These are phyloP conservation scores for Drosophila rhopaloa DNA, from an alignment of 1,140 invertebrate species.

Conservation along the genomic window DNA sequence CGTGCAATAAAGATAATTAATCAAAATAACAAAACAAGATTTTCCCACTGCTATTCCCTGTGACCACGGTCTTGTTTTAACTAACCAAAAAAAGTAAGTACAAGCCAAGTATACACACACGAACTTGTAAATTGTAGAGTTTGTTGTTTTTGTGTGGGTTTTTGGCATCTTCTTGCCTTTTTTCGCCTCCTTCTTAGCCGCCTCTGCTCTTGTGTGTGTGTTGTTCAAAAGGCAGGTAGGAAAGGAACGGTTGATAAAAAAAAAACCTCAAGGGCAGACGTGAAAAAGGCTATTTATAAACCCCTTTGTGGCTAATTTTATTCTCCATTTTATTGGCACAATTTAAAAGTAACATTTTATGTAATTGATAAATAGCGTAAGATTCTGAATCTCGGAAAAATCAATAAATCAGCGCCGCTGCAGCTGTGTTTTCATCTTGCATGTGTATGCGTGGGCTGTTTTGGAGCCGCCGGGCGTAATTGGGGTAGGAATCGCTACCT, in stretches of 20 bases:
- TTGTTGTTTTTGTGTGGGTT: slow-evolving; percentile 52
- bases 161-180: slow-evolving; percentile 53
- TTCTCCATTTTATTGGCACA: slow-evolving; percentile 3
- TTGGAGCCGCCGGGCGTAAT: slow-evolving; percentile 65
- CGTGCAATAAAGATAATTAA: slow-evolving; percentile 55
- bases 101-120: slow-evolving; percentile 63
- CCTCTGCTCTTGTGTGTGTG: slow-evolving; percentile 27
- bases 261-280: slow-evolving; percentile 64
- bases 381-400: slow-evolving; percentile 60
- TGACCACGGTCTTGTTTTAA: slow-evolving; percentile 32
- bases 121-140: slow-evolving; percentile 26
- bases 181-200: slow-evolving; percentile 29
- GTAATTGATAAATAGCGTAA: slow-evolving; percentile 51
- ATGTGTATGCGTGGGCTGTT: slow-evolving; percentile 64
- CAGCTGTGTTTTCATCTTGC: slow-evolving; percentile 54
- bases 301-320: slow-evolving; percentile 23
- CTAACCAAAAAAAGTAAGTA: slow-evolving; percentile 64
- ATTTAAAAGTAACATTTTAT: slow-evolving; percentile 50
- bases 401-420: slow-evolving; percentile 81
- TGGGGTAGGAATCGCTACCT: slow-evolving; percentile 44
- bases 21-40: slow-evolving; percentile 45
- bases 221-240: slow-evolving; percentile 62
- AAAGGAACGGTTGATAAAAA: slow-evolving; percentile 54
- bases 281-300: slow-evolving; percentile 51
- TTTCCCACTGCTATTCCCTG: slow-evolving; percentile 50